Conservation (phyloP, 1,140 invertebrate genomes). For the Pseudomyrmex sp. region DNA sequence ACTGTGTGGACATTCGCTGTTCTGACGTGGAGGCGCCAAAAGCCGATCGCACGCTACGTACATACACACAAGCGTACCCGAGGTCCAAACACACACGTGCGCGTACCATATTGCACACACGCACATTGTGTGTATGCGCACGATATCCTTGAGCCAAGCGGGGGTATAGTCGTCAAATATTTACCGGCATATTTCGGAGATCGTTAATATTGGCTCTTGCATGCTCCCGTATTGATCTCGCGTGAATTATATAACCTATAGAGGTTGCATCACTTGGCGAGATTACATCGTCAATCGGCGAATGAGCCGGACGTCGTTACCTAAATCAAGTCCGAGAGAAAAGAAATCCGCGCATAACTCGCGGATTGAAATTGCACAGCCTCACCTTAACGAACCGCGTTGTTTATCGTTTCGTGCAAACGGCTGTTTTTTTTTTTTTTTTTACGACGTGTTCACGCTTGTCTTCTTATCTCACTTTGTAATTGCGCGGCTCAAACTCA, state of each 20-base stretch:
- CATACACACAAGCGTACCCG: conserved; percentile 24
- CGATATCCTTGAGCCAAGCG: conserved; percentile 71
- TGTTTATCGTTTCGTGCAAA: not conserved
- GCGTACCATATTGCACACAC: not conserved
- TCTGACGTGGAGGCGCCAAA: conserved; percentile 60
- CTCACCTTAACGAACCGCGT: not conserved
- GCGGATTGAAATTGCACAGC: too few relatives aligned
- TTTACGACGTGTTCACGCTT: too few relatives aligned
- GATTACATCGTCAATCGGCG: conserved; percentile 53
- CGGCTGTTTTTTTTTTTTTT: not conserved
- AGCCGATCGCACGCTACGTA: conserved; percentile 63
- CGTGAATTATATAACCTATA: conserved; percentile 65
- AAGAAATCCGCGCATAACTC: not conserved
- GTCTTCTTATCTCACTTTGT: too few relatives aligned
- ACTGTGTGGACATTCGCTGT: conserved; percentile 62
- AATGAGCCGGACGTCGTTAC: not conserved
- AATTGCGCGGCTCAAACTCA: too few relatives aligned
- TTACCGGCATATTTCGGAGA: conserved; percentile 76
- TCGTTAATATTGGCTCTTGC: conserved; percentile 75
- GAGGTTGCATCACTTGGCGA: conserved; percentile 61
- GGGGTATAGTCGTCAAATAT: conserved; percentile 70
- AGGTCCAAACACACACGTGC: conserved; percentile 10
- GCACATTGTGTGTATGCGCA: conserved; percentile 1
- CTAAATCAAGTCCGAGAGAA: not conserved
- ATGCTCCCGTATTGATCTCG: conserved; percentile 70